A percentile compares a stretch with the other conserved stretches of the same genome.
These are phyloP conservation scores for Sinella curviseta DNA, from an alignment of 1,140 invertebrate species.

Conservation along the genomic window DNA sequence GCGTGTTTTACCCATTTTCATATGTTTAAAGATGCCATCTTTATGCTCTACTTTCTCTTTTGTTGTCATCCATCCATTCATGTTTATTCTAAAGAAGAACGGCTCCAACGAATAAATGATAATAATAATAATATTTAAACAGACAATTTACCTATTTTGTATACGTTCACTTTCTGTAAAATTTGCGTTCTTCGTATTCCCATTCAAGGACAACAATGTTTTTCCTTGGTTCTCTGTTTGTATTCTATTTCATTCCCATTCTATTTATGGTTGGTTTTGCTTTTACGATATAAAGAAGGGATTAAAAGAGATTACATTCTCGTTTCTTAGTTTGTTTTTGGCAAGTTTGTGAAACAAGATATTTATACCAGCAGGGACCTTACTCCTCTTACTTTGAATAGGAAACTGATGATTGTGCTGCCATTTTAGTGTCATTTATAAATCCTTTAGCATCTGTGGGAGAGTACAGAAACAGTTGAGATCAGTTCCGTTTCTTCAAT, in stretches of 20 bases:
- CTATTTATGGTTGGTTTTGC: background rate
- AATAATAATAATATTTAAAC: too few species aligned
- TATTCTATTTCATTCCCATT: background rate
- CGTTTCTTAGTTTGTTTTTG: background rate
- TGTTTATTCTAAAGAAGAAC: too few species aligned
- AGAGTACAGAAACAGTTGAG: background rate
- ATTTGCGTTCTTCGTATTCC: background rate
- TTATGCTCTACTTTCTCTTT: too few species aligned
- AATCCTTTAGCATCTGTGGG: background rate
- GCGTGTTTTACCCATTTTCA: too few species aligned
- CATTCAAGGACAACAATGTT: background rate
- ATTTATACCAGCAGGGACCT: too few species aligned
- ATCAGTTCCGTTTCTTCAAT: background rate
- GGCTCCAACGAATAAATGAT: too few species aligned
- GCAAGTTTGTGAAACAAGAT: background rate
- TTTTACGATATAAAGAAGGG: too few species aligned
- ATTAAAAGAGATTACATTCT: background rate
- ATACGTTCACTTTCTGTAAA: background rate
- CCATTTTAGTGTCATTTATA: background rate
- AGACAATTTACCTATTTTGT: background rate
- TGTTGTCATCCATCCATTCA: too few species aligned
- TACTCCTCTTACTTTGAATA: background rate
- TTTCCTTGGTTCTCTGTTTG: background rate
- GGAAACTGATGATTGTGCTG: background rate
- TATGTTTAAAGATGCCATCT: too few species aligned